Base-by-base conservation (phyloP, 2,888 invertebrate species). In the Stenchaetothrips biformis region DNA sequence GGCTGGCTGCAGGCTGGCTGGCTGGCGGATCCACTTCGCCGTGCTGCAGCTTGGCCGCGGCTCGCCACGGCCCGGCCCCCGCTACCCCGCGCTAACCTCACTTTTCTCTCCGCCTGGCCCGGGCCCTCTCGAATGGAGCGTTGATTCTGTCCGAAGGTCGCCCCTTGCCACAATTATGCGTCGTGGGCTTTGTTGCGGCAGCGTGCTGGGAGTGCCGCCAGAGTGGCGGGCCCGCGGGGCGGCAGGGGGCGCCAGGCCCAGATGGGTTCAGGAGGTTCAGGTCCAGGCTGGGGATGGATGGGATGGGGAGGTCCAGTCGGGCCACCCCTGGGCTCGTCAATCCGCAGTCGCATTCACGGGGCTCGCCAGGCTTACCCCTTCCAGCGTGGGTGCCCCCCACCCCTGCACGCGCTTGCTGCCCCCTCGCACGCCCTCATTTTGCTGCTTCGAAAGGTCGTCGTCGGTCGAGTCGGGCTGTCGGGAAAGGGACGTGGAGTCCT, bases 141-240 rank as follows among this genome's bases (percentile, higher is more conserved):
- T 74, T 74, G 67, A 74, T 74, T 74, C 25, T 25, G 67, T 74
- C 67, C 25, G 67, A 74, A 74, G 67, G 67, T 74, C 67, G 25
- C 21, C 37, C 18, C 53, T 53, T 11, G 67, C 67, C 67, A 21
- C 67, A 74, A 74, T 74, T 74, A 74, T 74, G 67, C 67, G 67
- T 74, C 9, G 67, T 74, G 53, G 53, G 53, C 53, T 53, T 67
- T 67, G 67, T 67, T 67, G 67, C 67, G 67, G 67, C 67, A 53
- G 53, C 13, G 53, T 16, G 1, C 53, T 67, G 67, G 18, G 67
- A 11, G 67, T n/a, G 21, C 21, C 67, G 37, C 37, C 37, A 37
- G 37, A 37, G 37, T 37, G 37, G 2, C 37, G 53, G 53, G 13
- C 53, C 53, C 53, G 53, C 13, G 3, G 53, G 53, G 53, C 53